Conservation (phyloP, 2,888 invertebrate genomes). For the Trisateles emortualis region DNA sequence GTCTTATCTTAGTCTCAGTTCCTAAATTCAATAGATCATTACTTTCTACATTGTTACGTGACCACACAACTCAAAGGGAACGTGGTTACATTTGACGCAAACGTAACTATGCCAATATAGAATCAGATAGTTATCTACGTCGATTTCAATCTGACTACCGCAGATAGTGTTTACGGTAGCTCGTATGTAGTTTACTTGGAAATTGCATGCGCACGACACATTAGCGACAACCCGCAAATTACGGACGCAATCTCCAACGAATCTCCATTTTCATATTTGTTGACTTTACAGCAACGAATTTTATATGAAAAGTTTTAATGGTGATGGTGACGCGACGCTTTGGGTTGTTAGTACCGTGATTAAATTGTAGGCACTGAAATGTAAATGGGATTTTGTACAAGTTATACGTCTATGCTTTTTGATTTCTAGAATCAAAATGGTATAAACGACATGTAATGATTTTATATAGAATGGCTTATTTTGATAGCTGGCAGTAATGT, state of each 20-base stretch:
- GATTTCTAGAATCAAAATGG: too few species aligned
- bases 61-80: not conserved
- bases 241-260: conserved; percentile 53
- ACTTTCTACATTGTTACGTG: not conserved
- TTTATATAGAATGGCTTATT: too few species aligned
- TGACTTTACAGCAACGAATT: conserved; percentile 28
- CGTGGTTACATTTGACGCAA: not conserved
- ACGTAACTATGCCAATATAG: conserved; percentile 20
- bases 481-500: too few species aligned
- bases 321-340: too few species aligned
- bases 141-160: conserved; percentile 58
- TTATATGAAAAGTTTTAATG: conserved; percentile 34
- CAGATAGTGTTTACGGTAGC: conserved; percentile 53
- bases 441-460: too few species aligned
- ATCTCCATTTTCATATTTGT: conserved; percentile 39
- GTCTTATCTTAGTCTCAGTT: too few species aligned
- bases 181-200: conserved; percentile 58
- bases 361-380: not conserved
- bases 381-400: not conserved
- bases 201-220: conserved; percentile 66
- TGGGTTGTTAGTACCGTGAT: not conserved
- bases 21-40: too few species aligned
- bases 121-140: conserved; percentile 42
- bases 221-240: conserved; percentile 59
- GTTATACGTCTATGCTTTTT: not conserved